Percentiles rank a stretch among this genome's conserved stretches.
Conservation (phyloP, 2,113 vertebrate genomes). For the Phrynosoma platyrhinos region DNA sequence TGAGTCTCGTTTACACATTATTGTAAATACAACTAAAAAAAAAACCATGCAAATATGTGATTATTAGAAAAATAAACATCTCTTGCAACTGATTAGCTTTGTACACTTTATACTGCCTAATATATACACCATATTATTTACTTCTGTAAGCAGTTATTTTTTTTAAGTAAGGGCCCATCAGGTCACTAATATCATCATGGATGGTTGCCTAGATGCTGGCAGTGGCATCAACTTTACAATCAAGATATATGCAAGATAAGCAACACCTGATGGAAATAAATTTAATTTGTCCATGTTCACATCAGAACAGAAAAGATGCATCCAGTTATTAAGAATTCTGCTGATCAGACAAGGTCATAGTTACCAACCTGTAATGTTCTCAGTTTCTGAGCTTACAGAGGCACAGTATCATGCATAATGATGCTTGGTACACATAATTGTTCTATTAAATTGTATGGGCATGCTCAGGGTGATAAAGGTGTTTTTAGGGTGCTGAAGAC, state of each 20-base stretch:
- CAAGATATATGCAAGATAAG: background rate
- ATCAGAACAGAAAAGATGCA: background rate
- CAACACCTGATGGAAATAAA: background rate
- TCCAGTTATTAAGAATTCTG: background rate
- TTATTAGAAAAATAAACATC: background rate
- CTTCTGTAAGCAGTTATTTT: background rate
- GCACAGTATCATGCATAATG: background rate
- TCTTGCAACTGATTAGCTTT: background rate
- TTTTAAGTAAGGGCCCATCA: background rate
- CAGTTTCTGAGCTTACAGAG: background rate
- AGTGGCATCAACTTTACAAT: background rate
- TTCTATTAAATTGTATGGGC: too few species aligned
- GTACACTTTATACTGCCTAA: background rate
- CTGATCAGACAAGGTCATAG: background rate
- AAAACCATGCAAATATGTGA: background rate
- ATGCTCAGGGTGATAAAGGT: too few species aligned
- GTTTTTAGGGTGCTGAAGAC: background rate
- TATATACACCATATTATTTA: background rate
- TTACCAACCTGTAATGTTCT: background rate
- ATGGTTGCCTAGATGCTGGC: background rate
- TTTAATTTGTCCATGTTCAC: background rate
- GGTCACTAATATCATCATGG: background rate
- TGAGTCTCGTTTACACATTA: slow-evolving; percentile 5
- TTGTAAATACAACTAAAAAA: slow-evolving; percentile 26
- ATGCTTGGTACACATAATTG: too few species aligned